Conservation (phyloP, 2,797 vertebrate genomes). For the Peromyscus nudipes region DNA sequence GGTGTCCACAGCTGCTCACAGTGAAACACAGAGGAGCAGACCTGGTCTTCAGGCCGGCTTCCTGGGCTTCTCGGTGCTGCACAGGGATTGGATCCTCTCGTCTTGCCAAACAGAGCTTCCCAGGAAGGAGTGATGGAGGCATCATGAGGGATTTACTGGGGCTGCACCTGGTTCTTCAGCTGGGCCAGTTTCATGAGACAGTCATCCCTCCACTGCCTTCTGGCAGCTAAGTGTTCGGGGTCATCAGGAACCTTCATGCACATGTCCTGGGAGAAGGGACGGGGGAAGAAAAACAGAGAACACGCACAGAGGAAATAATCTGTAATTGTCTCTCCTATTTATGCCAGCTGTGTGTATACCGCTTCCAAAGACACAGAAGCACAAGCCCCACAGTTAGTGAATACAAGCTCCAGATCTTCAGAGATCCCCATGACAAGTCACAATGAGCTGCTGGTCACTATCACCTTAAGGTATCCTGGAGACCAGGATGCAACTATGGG, state of each 20-base stretch:
- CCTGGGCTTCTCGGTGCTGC: background rate
- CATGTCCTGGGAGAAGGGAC: slow-evolving; percentile 91
- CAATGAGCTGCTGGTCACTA: background rate
- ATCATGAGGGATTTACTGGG: slow-evolving; percentile 70
- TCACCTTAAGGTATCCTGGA: background rate
- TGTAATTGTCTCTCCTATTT: background rate
- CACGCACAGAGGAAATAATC: background rate
- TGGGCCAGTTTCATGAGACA: slow-evolving; percentile 93
- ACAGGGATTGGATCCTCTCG: background rate
- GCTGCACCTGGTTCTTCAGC: slow-evolving; percentile 91
- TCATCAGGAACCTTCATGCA: slow-evolving; percentile 91
- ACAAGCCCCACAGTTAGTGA: background rate
- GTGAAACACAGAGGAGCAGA: background rate
- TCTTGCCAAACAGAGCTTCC: background rate
- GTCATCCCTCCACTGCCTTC: slow-evolving; percentile 93
- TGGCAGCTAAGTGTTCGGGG: slow-evolving; percentile 90
- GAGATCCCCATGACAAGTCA: background rate
- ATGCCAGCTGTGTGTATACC: background rate
- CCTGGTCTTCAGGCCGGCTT: too few species aligned
- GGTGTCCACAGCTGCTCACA: background rate
- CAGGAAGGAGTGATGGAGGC: background rate
- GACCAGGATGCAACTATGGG: background rate
- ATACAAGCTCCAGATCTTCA: background rate
- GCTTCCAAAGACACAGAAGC: background rate
- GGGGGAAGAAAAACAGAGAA: slow-evolving; percentile 5